Evolutionary conservation across 2,888 invertebrate species (phyloP).

Genomic region (Philaethria dido): DNA sequence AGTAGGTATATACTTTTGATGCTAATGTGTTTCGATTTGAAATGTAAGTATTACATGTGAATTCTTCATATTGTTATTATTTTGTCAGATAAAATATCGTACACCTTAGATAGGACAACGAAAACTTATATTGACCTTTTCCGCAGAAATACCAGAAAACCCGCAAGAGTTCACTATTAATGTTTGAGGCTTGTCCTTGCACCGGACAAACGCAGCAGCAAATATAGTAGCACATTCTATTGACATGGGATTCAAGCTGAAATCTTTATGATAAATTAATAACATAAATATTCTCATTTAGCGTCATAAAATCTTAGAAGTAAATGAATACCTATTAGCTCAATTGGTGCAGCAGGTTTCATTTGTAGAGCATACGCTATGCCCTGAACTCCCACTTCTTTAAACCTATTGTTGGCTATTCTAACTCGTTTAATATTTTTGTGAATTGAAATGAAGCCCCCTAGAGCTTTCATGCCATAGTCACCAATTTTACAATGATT

Average conservation of each 20-base stretch:
- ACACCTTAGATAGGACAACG: neutral
- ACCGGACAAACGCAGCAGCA: conserved; percentile 83
- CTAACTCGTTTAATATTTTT: conserved; percentile 74
- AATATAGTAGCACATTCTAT: conserved; percentile 84
- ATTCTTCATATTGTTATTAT: neutral
- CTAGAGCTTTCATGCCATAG: conserved; percentile 85
- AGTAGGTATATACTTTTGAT: too few species aligned
- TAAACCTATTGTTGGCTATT: conserved; percentile 83
- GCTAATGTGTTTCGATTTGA: too few species aligned
- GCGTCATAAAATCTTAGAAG: neutral
- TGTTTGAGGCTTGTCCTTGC: conserved; percentile 80
- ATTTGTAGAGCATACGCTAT: conserved; percentile 80
- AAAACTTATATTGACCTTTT: conserved; percentile 60
- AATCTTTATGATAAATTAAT: conserved; percentile 59
- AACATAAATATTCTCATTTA: neutral
- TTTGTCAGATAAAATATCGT: neutral
- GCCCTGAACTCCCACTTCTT: conserved; percentile 79
- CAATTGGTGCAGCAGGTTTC: conserved; percentile 76
- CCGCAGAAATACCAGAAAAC: conserved; percentile 79
- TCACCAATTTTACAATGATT: conserved; percentile 86
- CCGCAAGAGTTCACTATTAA: conserved; percentile 83
- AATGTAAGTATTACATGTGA: too few species aligned
- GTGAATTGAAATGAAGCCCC: conserved; percentile 80
- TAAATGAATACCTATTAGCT: conserved; percentile 62
- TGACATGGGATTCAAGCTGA: conserved; percentile 85